Evolutionary conservation across 2,888 invertebrate species (phyloP), one percentile per base, ranked within the genome.

Genomic region (Halictus quadricinctus): DNA sequence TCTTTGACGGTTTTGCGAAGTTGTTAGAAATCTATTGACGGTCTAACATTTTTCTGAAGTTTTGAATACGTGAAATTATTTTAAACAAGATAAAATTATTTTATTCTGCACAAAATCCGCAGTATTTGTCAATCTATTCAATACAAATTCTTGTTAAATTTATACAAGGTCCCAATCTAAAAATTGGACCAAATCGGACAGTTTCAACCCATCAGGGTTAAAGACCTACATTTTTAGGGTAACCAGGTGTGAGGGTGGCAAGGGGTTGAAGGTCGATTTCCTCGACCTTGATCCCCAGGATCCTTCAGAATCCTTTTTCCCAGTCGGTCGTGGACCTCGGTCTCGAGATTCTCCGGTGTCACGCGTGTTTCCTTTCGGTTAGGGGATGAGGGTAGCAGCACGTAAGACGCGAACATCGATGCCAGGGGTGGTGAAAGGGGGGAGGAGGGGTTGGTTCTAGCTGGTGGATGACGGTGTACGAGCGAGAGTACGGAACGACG

Each of bases 401-500:
- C 66, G 80, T 78, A 85, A 87, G 89, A 86, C 76, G 81, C 76
- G 64, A 75, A 79, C 54, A 80, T 79, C n/a, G 70, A 80, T 72
- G 78, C 75, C 75, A 64, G 76, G 72, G 77, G 64, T 64, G 36
- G 64, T 7, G 0, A 7, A 8, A 36, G 64, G 29, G 29, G 12
- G 43, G 0, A 8, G 43, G 46, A 12, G 46, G n/a, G 48, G n/a
- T 29, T 29, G 64, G 8, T 64, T 58, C 58, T 58, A 58, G 64
- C 64, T 18, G 64, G 29, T 64, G 64, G 64, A 64, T 41, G 73
- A 21, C 4, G 76, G 77, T 54, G 73, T 73, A 58, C 50, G 77
- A 73, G 83, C 85, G 82, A 29, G 84, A 50, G 64, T 74, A 80
- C 89, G 91, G 90, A 91, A 88, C 90, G 91, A 89, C 88, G 90